Conservation (phyloP, 2,888 invertebrate species). For the Pachliopta kotzebuea region DNA sequence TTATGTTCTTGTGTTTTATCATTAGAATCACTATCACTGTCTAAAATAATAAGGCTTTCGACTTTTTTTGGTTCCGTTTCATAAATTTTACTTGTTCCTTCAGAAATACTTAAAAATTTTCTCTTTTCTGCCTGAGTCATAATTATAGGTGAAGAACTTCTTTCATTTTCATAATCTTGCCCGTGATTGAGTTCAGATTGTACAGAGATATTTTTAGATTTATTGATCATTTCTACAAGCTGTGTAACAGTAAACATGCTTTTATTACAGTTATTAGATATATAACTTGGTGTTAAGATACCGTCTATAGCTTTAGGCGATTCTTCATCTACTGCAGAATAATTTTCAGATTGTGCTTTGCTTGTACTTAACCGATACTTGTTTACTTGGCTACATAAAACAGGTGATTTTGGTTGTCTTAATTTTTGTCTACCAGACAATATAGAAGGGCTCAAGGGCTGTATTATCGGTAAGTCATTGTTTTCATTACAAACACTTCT, state of each 20-base stretch:
- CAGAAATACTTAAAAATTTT: conserved; percentile 32
- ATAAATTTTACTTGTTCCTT: conserved; percentile 1
- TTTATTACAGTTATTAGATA: conserved; percentile 48
- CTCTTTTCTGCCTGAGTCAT: conserved; percentile 58
- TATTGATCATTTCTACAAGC: conserved; percentile 69
- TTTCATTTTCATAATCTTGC: conserved; percentile 38
- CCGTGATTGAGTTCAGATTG: conserved; percentile 8
- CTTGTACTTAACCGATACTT: conserved; percentile 53
- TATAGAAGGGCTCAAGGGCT: conserved; percentile 61
- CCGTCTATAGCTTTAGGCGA: neutral
- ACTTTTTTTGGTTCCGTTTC: conserved; percentile 35
- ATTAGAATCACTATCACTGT: conserved; percentile 65
- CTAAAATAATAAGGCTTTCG: conserved; percentile 57
- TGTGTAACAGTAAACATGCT: conserved; percentile 73
- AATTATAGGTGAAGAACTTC: conserved; percentile 62
- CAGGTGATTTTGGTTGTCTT: conserved; percentile 53
- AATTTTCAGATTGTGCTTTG: conserved; percentile 36
- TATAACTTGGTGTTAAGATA: conserved; percentile 10
- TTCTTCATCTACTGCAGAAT: conserved; percentile 18
- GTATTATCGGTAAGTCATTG: conserved; percentile 8
- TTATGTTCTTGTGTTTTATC: conserved; percentile 51
- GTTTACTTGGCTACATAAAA: conserved; percentile 55
- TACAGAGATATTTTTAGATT: conserved; percentile 28
- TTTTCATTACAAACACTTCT: conserved; percentile 13
- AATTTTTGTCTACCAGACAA: conserved; percentile 51